Evolutionary conservation across 1,140 invertebrate species (phyloP).

Genomic region (Xylocopa sonorina): DNA sequence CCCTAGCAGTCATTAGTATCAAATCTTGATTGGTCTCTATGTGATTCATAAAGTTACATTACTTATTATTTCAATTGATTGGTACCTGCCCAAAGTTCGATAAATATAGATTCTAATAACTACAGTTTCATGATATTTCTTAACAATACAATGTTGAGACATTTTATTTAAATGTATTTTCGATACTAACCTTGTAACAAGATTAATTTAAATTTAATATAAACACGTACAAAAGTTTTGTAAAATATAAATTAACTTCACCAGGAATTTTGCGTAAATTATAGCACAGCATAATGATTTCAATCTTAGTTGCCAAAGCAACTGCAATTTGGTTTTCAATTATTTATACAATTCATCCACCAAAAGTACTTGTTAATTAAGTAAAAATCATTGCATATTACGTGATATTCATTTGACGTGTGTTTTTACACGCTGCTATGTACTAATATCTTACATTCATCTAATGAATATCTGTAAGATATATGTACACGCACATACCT

Average conservation of each 20-base stretch:
- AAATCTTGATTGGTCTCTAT: conserved; percentile 39
- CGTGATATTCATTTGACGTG: conserved; percentile 11
- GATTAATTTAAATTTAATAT: conserved; percentile 15
- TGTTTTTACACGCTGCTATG: conserved; percentile 36
- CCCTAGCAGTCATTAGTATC: conserved; percentile 23
- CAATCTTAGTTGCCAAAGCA: not conserved
- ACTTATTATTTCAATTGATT: conserved; percentile 42
- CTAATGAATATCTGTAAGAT: conserved; percentile 55
- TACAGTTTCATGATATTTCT: conserved; percentile 26
- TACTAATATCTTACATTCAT: conserved; percentile 50
- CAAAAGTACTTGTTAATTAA: conserved; percentile 10
- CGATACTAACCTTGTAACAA: conserved; percentile 4
- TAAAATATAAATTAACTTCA: not conserved
- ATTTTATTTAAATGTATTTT: conserved; percentile 23
- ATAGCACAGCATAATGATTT: not conserved
- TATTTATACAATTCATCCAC: not conserved
- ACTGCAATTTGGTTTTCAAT: not conserved
- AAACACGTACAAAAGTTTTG: not conserved
- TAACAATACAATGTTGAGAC: conserved; percentile 20
- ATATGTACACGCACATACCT: conserved; percentile 43
- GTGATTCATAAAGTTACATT: conserved; percentile 27
- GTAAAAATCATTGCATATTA: conserved; percentile 18
- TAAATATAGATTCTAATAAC: conserved; percentile 39
- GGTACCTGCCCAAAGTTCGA: conserved; percentile 50
- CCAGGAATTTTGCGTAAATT: not conserved